Evolutionary conservation across 2,888 invertebrate species (phyloP), one percentile per base, ranked within the genome.

Genomic region (Hypercompe scribonia): DNA sequence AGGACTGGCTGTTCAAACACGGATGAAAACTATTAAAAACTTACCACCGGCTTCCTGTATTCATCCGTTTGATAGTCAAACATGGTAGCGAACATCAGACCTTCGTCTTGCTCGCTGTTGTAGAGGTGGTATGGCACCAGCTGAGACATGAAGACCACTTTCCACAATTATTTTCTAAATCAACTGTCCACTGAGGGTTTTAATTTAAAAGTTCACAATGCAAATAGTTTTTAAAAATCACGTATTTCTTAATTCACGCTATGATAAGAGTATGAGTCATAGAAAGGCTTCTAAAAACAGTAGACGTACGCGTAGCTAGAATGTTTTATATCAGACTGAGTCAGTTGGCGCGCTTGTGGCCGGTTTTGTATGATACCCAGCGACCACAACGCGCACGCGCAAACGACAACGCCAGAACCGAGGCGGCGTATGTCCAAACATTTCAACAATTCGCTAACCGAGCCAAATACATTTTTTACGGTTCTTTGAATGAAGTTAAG

Each of bases 71-170:
- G 96, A 88, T 94, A 95, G 77, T 96, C 96, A 89, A 96, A 96
- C 96, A 96, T 96, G 80, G 96, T 96, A 83, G 95, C 94, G 92
- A 95, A 95, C 95, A 96, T 95, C 66, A 96, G 95, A 94, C 95
- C 93, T 86, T 96, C 96, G 93, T 96, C 96, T 88, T 94, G 95
- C 88, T 96, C 96, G 93, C 94, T 86, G 91, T 88, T 94, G 87
- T 90, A 85, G 78, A 92, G 90, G 89, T 95, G 90, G 88, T 94
- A 96, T 77, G 96, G 96, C 94, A 96, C 96, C 96, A 96, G 91
- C 94, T 96, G 96, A 95, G 96, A 96, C 96, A 96, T 96, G 94
- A 96, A 96, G 95, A 88, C 89, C 86, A 87, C 86, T 90, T 94
- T 90, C 81, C 91, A 91, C 91, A 87, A 90, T 84, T 89, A 89